Conservation (phyloP, 2,113 vertebrate genomes). For the Tor tambroides region DNA sequence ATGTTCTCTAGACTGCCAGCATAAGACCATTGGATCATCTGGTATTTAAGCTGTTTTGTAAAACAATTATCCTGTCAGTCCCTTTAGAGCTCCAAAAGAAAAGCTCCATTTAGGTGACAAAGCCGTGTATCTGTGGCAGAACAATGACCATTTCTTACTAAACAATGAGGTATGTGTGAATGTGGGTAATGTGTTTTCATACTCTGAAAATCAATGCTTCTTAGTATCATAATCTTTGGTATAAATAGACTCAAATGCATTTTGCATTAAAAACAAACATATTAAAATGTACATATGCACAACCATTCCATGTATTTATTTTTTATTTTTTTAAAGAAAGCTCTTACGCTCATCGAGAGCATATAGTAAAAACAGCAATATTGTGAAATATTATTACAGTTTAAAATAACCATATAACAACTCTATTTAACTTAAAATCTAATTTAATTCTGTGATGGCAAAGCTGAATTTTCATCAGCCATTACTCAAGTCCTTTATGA, state of each 20-base stretch:
- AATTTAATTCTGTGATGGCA: background rate
- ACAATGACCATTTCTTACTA: conserved; percentile 41
- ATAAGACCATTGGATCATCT: conserved; percentile 17
- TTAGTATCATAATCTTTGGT: conserved; percentile 2
- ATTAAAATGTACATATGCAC: background rate
- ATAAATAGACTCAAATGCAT: background rate
- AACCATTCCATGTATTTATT: background rate
- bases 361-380: background rate
- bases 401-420: background rate
- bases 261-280: background rate
- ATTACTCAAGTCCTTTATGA: background rate
- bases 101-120: conserved; percentile 34
- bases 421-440: background rate
- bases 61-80: conserved; percentile 49
- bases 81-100: conserved; percentile 13
- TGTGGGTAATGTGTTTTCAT: conserved; percentile 36
- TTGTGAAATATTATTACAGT: background rate
- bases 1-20: conserved; percentile 27
- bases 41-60: conserved; percentile 49
- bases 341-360: background rate
- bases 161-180: conserved; percentile 44
- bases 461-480: no score
- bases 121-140: conserved; percentile 34
- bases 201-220: background rate
- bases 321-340: background rate